Evolutionary conservation across 2,113 vertebrate genomes (phyloP).

Genomic region (Phocoena phocoena): DNA sequence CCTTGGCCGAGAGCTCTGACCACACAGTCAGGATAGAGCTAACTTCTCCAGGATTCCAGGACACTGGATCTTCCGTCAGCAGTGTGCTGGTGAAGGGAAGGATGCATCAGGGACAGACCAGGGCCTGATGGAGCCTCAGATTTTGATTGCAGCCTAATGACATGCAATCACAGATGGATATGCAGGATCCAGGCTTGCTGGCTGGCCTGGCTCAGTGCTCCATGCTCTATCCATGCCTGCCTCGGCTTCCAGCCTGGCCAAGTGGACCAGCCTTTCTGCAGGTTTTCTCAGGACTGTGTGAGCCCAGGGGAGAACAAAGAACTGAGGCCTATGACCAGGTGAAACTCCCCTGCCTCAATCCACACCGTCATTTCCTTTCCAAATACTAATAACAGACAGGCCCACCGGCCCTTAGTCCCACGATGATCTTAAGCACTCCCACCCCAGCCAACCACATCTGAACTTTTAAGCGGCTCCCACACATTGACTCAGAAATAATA

Average conservation of each 20-base stretch:
- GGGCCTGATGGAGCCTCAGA: background rate
- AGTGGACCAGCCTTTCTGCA: background rate
- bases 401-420: background rate
- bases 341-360: background rate
- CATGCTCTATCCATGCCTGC: background rate
- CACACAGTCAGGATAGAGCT: background rate
- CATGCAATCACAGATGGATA: background rate
- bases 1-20: rapidly evolving
- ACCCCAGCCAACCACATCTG: rapidly evolving
- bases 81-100: rapidly evolving
- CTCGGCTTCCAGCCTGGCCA: background rate
- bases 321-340: background rate
- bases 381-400: rapidly evolving
- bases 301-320: background rate
- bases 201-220: background rate
- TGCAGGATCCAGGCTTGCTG: background rate
- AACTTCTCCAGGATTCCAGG: too few relatives aligned
- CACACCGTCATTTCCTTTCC: background rate
- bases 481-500: background rate
- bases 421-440: background rate
- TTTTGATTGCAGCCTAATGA: rapidly evolving
- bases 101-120: rapidly evolving
- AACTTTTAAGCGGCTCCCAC: background rate
- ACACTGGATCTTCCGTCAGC: rapidly evolving
- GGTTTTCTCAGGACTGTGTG: background rate